phyloP scores from a whole-genome alignment of 53 echinoderm and acorn worm genomes.

The Stichopus horrens region DNA sequence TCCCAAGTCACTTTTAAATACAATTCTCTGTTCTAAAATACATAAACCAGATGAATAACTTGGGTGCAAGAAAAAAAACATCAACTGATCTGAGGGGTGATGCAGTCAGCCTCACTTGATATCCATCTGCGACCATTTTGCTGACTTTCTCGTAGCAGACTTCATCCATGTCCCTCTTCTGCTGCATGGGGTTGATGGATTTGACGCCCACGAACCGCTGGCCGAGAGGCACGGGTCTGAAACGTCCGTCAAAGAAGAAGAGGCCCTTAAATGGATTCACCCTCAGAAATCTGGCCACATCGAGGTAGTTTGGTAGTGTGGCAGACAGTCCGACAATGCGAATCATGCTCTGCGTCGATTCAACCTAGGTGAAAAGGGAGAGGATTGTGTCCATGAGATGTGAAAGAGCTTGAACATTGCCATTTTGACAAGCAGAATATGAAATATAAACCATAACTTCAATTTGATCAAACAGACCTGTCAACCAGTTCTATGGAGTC shows the following conservation, averaged over 20 bases:
- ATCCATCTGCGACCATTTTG: slow-evolving; percentile 78
- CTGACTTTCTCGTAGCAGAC: slow-evolving; percentile 96
- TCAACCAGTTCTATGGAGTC: too few species aligned
- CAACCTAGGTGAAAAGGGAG: slow-evolving; percentile 63
- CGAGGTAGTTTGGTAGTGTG: slow-evolving; percentile 94
- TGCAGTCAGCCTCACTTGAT: slow-evolving; percentile 62
- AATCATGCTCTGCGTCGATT: slow-evolving; percentile 97
- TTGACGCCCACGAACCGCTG: slow-evolving; percentile 94
- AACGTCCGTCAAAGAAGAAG: slow-evolving; percentile 95
- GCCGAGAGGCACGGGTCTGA: slow-evolving; percentile 88
- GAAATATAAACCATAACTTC: too few species aligned
- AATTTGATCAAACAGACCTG: too few species aligned
- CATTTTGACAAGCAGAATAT: neutral
- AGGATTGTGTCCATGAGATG: neutral
- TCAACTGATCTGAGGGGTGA: too few species aligned
- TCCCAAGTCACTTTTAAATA: too few species aligned
- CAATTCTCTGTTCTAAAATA: too few species aligned
- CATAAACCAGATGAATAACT: too few species aligned
- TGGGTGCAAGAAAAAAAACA: too few species aligned
- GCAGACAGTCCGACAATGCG: slow-evolving; percentile 91
- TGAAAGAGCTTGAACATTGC: neutral
- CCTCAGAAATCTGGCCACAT: slow-evolving; percentile 88
- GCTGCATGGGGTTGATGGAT: slow-evolving; percentile 78
- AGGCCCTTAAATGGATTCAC: slow-evolving; percentile 94
- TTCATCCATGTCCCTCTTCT: slow-evolving; percentile 82